Evolutionary conservation across 2,888 invertebrate genomes (phyloP).

Genomic region (Yponomeuta sedellus): DNA sequence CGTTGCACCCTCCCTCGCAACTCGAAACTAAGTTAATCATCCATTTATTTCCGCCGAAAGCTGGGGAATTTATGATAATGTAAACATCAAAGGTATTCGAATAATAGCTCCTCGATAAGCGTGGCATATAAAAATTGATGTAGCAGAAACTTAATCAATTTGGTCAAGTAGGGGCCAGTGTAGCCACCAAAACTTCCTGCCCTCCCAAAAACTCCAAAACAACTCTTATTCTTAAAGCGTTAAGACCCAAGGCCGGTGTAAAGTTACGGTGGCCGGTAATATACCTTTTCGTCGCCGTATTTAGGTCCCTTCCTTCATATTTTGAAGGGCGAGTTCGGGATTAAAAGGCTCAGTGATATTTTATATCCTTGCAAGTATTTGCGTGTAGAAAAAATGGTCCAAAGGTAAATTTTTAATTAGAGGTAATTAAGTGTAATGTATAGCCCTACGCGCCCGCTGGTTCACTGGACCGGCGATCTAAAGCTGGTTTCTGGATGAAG

Average conservation of each 20-base stretch:
- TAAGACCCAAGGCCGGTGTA: not conserved
- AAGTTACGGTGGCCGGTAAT: not conserved
- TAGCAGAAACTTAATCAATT: constrained; percentile 10
- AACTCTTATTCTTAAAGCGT: not conserved
- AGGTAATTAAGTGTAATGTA: not conserved
- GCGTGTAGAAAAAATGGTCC: not conserved
- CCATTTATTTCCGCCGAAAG: not conserved
- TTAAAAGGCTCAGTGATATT: constrained; percentile 1
- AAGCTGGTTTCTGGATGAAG: no score
- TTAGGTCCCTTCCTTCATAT: constrained; percentile 3
- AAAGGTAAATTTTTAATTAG: not conserved
- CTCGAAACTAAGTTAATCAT: not conserved
- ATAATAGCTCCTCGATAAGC: not conserved
- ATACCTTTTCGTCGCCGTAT: not conserved
- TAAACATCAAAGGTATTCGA: constrained; percentile 5
- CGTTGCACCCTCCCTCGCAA: no score
- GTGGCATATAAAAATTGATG: constrained; percentile 10
- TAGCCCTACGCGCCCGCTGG: no score
- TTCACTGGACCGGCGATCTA: no score
- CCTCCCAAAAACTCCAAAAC: not conserved
- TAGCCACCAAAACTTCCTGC: not conserved
- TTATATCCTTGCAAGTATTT: not conserved
- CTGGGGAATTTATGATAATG: constrained; percentile 1
- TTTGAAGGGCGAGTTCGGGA: not conserved
- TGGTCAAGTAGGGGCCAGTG: not conserved